Conservation (phyloP, 2,113 vertebrate species). For the Percina caprodes region DNA sequence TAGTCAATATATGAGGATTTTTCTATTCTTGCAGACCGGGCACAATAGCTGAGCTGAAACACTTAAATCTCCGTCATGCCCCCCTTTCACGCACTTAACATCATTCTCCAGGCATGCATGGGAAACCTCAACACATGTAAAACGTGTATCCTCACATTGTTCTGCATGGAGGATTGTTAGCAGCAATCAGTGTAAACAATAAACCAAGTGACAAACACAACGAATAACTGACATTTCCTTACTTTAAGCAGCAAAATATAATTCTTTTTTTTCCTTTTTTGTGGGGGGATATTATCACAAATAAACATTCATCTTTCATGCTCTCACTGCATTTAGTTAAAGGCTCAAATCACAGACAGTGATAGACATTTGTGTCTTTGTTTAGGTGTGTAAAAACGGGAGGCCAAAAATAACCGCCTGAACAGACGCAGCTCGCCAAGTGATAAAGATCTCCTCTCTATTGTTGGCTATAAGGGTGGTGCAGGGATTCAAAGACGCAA, state of each 20-base stretch:
- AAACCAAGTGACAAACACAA: slow-evolving; percentile 61
- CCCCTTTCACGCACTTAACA: slow-evolving; percentile 55
- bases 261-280: not conserved
- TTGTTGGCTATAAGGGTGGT: slow-evolving; percentile 73
- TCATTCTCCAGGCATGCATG: slow-evolving; percentile 45
- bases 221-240: slow-evolving; percentile 46
- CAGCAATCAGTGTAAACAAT: slow-evolving; percentile 65
- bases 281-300: not conserved
- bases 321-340: slow-evolving; percentile 23
- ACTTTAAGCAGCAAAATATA: not conserved
- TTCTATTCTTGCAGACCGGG: slow-evolving; percentile 22
- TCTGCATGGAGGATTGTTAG: slow-evolving; percentile 49
- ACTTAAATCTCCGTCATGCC: slow-evolving; percentile 17
- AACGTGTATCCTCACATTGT: slow-evolving; percentile 79
- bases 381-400: slow-evolving; percentile 66
- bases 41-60: slow-evolving; percentile 35
- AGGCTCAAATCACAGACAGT: slow-evolving; percentile 34
- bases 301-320: slow-evolving; percentile 23
- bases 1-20: not conserved
- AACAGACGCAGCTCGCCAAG: slow-evolving; percentile 53
- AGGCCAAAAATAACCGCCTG: slow-evolving; percentile 70
- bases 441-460: slow-evolving; percentile 79
- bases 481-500: slow-evolving; percentile 57
- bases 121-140: slow-evolving; percentile 53
- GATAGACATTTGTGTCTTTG: slow-evolving; percentile 59